Conservation (phyloP, 2,888 invertebrate genomes). For the Latrodectus elegans region DNA sequence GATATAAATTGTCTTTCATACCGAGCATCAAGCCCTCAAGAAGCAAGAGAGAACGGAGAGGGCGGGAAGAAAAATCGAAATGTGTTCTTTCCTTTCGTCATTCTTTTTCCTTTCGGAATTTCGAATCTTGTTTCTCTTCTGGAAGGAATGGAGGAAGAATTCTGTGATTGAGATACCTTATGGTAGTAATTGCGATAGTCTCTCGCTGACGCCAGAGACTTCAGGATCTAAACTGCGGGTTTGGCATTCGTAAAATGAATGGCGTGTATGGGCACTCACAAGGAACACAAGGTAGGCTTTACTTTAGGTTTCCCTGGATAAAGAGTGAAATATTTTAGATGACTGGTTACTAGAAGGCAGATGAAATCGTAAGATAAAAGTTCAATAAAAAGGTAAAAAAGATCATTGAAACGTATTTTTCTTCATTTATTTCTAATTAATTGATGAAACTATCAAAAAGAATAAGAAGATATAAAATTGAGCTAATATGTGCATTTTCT, state of each 20-base stretch:
- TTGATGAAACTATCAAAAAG: too few species aligned
- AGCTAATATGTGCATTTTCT: too few species aligned
- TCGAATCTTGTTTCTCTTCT: slow-evolving; percentile 9
- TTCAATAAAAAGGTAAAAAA: too few species aligned
- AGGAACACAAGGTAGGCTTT: neutral
- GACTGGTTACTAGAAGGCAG: too few species aligned
- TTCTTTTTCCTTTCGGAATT: slow-evolving; percentile 11
- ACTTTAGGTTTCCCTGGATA: neutral
- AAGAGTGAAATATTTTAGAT: neutral
- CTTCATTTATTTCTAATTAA: too few species aligned
- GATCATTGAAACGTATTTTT: too few species aligned
- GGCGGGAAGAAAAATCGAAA: slow-evolving; percentile 7
- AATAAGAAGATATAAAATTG: too few species aligned
- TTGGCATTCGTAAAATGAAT: neutral
- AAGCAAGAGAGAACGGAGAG: neutral
- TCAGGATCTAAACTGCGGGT: slow-evolving; percentile 15
- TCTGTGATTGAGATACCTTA: slow-evolving; percentile 31
- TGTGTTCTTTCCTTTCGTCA: slow-evolving; percentile 24
- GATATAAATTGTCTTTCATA: slow-evolving; percentile 63
- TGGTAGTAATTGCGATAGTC: slow-evolving; percentile 29
- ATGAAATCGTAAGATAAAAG: too few species aligned
- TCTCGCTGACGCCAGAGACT: neutral
- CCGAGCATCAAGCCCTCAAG: slow-evolving; percentile 31
- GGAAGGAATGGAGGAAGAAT: neutral
- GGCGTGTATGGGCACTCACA: neutral